Evolutionary conservation across 1,140 invertebrate species (phyloP).

Genomic region (Ips nitidus): DNA sequence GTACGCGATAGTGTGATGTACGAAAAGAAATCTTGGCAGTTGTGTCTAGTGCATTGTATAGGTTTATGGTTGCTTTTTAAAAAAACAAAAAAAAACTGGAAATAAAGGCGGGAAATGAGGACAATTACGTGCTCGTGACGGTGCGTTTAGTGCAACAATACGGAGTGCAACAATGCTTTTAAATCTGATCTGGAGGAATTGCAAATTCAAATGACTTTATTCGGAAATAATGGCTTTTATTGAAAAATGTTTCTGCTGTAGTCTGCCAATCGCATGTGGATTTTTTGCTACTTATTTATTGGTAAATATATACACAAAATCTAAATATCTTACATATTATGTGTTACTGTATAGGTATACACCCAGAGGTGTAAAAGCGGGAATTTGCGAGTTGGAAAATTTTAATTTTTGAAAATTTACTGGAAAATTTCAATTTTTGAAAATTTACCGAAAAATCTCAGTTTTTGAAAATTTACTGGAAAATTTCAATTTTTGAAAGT

Average conservation of each 20-base stretch:
- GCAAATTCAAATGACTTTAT: slow-evolving; percentile 30
- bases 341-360: too few species aligned
- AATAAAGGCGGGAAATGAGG: not conserved
- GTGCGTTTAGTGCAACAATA: not conserved
- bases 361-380: too few species aligned
- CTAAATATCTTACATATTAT: too few species aligned
- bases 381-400: too few species aligned
- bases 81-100: not conserved
- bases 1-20: not conserved
- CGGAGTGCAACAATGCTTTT: slow-evolving; percentile 29
- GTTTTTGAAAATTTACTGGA: too few species aligned
- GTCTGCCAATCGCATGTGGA: slow-evolving; percentile 48
- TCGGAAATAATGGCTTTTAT: slow-evolving; percentile 43
- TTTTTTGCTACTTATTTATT: slow-evolving; percentile 48
- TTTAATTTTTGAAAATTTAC: too few species aligned
- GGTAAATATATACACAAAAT: slow-evolving; percentile 33
- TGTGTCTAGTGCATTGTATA: not conserved
- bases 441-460: too few species aligned
- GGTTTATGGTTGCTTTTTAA: not conserved
- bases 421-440: too few species aligned
- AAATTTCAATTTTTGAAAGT: too few species aligned
- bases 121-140: not conserved
- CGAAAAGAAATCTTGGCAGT: not conserved
- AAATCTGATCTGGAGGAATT: slow-evolving; percentile 27
- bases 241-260: slow-evolving; percentile 48